Evolutionary conservation across 1,140 invertebrate species (phyloP).

Genomic region (Carcinoscorpius rotundicauda): DNA sequence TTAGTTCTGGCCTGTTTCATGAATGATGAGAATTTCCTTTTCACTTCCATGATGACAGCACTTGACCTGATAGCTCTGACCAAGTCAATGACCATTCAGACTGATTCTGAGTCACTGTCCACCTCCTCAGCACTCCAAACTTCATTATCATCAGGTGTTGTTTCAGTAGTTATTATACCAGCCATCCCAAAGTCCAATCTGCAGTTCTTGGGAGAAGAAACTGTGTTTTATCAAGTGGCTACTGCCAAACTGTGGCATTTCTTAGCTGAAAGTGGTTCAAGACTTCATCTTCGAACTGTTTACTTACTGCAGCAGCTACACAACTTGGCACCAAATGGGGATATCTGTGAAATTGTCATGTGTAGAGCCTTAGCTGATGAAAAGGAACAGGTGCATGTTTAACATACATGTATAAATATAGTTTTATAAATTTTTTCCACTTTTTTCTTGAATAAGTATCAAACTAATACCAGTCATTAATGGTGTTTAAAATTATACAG

Average conservation of each 20-base stretch:
- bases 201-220: conserved; percentile 22
- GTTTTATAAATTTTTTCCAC: conserved; percentile 10
- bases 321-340: conserved; percentile 46
- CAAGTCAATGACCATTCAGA: conserved; percentile 12
- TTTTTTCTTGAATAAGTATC: conserved; percentile 6
- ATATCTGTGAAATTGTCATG: conserved; percentile 54
- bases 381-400: conserved; percentile 25
- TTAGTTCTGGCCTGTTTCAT: conserved; percentile 18
- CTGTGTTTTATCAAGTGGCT: conserved; percentile 38
- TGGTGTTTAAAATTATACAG: no score
- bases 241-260: conserved; percentile 53
- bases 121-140: neutral
- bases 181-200: conserved; percentile 27
- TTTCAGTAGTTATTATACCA: conserved; percentile 34
- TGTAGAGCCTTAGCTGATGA: conserved; percentile 39
- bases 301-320: conserved; percentile 56
- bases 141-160: conserved; percentile 9
- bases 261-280: conserved; percentile 43
- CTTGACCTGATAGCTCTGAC: conserved; percentile 20
- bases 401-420: neutral
- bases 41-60: conserved; percentile 14
- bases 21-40: conserved; percentile 18
- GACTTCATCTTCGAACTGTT: conserved; percentile 47
- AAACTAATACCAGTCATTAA: neutral
- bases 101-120: conserved; percentile 10